These are phyloP conservation scores for Hiodon tergisus DNA, from an alignment of 2,113 vertebrate species.

Conservation along the genomic window DNA sequence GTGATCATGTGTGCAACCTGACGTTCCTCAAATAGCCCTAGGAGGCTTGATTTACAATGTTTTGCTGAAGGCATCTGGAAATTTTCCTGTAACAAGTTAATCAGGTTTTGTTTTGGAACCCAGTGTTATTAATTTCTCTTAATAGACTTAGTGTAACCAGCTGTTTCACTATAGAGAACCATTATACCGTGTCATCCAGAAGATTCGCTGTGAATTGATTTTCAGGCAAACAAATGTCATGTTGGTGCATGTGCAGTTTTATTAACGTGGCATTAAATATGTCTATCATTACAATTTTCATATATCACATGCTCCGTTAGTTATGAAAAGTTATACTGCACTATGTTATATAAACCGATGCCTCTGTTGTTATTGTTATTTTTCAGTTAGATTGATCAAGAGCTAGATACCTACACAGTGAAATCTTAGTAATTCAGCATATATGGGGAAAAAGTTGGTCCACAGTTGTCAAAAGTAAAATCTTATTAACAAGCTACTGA, in stretches of 20 bases:
- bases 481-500: no score
- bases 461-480: no score
- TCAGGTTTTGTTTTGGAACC: conserved; percentile 22
- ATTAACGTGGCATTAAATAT: conserved; percentile 13
- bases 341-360: no score
- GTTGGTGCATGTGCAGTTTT: conserved; percentile 6
- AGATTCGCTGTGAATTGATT: neutral
- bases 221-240: conserved; percentile 1
- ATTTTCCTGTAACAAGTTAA: conserved; percentile 23
- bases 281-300: neutral
- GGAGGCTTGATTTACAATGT: conserved; percentile 9
- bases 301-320: neutral
- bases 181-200: neutral
- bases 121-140: conserved; percentile 12
- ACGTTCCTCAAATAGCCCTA: neutral
- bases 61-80: conserved; percentile 20
- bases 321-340: neutral
- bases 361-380: neutral
- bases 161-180: conserved; percentile 7
- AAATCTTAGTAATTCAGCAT: no score
- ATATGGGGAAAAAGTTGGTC: no score
- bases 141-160: neutral
- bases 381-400: no score
- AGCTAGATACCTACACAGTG: no score
- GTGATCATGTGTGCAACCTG: conserved; percentile 8